A percentile compares a stretch with the other conserved stretches of the same genome.
Conservation (phyloP, 2,113 vertebrate species). For the Chaetodon auriga region DNA sequence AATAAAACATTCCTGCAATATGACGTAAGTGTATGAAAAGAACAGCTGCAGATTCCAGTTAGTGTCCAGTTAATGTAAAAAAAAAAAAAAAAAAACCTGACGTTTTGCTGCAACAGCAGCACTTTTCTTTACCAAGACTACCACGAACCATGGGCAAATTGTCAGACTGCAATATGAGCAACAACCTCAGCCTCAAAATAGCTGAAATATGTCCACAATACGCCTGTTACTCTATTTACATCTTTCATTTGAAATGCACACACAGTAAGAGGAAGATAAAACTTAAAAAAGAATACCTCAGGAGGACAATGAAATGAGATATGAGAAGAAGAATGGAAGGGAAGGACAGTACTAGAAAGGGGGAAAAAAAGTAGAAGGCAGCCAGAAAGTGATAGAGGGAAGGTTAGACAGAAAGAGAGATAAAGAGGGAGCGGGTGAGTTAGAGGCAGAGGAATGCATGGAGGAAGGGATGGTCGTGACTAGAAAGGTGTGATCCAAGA, state of each 20-base stretch:
- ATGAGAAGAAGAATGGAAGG: neutral
- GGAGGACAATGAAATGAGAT: neutral
- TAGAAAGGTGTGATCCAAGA: conserved; percentile 76
- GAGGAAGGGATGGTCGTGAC: conserved; percentile 26
- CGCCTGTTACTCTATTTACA: too few relatives aligned
- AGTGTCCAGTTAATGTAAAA: neutral
- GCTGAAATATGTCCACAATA: too few relatives aligned
- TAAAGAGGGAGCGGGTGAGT: neutral
- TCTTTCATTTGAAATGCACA: neutral
- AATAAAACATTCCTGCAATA: conserved; percentile 2
- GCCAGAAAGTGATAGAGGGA: neutral
- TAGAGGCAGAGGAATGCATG: conserved; percentile 37
- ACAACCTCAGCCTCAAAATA: conserved; percentile 11
- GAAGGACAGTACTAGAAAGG: conserved; percentile 8
- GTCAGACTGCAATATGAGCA: neutral
- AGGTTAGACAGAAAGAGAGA: neutral
- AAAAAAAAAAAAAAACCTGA: neutral
- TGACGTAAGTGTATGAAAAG: neutral
- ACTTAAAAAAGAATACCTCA: neutral
- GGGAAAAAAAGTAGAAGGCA: conserved; percentile 13
- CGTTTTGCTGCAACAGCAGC: neutral
- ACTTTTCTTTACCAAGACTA: conserved; percentile 7
- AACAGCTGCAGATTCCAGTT: conserved; percentile 7
- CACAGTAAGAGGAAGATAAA: neutral
- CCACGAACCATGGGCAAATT: neutral